Base-by-base conservation (phyloP, 1,140 invertebrate species). In the Drosophila neocordata region DNA sequence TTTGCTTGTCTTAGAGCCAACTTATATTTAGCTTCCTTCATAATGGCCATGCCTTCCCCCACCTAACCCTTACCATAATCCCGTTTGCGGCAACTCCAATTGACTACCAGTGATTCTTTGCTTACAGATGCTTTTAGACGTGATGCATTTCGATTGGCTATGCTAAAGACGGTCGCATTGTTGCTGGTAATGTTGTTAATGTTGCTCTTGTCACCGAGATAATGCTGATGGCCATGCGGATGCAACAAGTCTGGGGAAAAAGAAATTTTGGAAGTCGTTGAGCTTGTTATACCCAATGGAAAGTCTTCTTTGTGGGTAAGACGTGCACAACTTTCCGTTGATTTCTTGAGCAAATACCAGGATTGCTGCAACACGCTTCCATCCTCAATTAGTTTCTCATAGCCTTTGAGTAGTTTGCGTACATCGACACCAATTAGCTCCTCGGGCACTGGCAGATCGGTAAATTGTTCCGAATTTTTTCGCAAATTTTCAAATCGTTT, bases 351-450 rank as follows among this genome's bases (percentile, higher is more conserved):
- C 4, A 79, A 56, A 4, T 70, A 48, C 83, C 83, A 88, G 1
- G 79, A 79, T 3, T 72, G 66, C 24, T 87, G 82, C 13, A 87
- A 44, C 5, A 68, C 56, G 11, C 63, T 79, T 9, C 63, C 83
- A 1, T 87, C 83, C 7, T 73, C 55, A 27, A 87, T 82, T 6
- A 82, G 68, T 41, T 68, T 66, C 27, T 87, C 82, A 34, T 88
- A 87, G 24, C 71, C 71, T 12, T 69, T 59, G 1, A 87, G 68
- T 35, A 87, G 69, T 27, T 68, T 77, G 1, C 74, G 53, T 31
- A 87, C 82, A 64, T 87, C 82, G 20, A 87, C 82, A 5, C 77
- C 67, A 4, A 69, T 11, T 1, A 87, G 64, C 62, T 87, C 83
- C 53, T 76, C 71, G 8, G 82, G 82, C 44, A 88, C 41, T 1